These are phyloP conservation scores for Coracias cyanogaster DNA, from an alignment of 2,797 vertebrate genomes.

Conservation along the genomic window DNA sequence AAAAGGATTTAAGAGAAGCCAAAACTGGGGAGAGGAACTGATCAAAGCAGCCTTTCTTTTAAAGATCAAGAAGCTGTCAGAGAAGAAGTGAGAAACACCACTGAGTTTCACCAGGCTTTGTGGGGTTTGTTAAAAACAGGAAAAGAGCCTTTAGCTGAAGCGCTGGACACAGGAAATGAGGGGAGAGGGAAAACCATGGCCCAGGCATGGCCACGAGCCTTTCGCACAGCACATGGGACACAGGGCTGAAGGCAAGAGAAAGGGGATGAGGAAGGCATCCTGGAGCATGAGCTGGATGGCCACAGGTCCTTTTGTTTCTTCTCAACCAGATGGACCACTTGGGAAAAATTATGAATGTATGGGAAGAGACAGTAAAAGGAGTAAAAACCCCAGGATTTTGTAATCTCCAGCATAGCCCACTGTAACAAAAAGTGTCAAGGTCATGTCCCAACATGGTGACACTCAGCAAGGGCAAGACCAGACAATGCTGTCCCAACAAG, in stretches of 20 bases:
- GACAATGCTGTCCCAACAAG: background rate
- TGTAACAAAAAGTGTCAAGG: background rate
- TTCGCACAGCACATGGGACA: fast-evolving
- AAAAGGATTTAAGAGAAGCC: background rate
- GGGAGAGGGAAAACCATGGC: background rate
- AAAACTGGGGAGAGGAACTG: background rate
- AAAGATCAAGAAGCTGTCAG: background rate
- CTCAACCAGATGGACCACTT: background rate
- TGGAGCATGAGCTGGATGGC: background rate
- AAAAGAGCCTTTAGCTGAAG: background rate
- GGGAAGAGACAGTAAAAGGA: background rate
- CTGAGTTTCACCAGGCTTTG: background rate
- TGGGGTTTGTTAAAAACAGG: background rate
- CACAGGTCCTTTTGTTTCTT: background rate
- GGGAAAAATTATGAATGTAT: background rate
- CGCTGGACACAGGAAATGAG: background rate
- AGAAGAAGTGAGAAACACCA: background rate
- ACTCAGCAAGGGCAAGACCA: background rate
- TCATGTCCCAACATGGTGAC: background rate
- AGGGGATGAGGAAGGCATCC: background rate
- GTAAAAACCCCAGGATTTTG: background rate
- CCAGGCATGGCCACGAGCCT: background rate
- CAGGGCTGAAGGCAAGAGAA: background rate
- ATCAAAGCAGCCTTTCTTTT: background rate
- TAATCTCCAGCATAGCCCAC: background rate